phyloP scores from a whole-genome alignment of 2,888 invertebrate species.

The Calameuta idolon region DNA sequence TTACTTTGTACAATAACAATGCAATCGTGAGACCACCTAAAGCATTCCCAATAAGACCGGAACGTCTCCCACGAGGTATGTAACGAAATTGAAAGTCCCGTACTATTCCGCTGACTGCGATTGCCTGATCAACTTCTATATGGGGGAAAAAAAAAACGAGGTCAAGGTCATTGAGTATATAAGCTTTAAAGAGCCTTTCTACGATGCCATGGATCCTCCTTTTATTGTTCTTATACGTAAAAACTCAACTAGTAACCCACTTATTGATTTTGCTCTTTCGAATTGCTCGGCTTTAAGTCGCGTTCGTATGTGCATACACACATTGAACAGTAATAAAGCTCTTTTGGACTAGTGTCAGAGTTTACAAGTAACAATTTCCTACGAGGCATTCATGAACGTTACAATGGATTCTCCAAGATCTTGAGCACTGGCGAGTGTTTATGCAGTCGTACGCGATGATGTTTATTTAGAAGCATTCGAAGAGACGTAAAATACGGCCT shows the following conservation, averaged over 20 bases:
- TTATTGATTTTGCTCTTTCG: background rate
- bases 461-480: background rate
- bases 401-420: background rate
- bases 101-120: background rate
- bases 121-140: background rate
- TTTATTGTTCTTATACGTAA: background rate
- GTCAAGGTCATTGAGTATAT: constrained; percentile 46
- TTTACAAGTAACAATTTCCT: background rate
- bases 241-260: background rate
- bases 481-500: background rate
- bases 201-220: constrained; percentile 12
- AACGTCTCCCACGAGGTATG: background rate
- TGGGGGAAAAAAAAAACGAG: constrained; percentile 20
- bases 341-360: background rate
- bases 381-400: background rate
- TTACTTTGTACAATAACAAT: background rate
- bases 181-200: constrained; percentile 51
- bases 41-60: background rate
- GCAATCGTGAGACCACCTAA: background rate
- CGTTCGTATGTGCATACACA: background rate
- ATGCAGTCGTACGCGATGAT: background rate
- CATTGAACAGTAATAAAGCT: background rate
- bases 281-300: background rate
- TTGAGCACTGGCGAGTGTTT: background rate
- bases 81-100: background rate